Evolutionary conservation across 2,113 vertebrate species (phyloP).

Genomic region (Sardina pilchardus): DNA sequence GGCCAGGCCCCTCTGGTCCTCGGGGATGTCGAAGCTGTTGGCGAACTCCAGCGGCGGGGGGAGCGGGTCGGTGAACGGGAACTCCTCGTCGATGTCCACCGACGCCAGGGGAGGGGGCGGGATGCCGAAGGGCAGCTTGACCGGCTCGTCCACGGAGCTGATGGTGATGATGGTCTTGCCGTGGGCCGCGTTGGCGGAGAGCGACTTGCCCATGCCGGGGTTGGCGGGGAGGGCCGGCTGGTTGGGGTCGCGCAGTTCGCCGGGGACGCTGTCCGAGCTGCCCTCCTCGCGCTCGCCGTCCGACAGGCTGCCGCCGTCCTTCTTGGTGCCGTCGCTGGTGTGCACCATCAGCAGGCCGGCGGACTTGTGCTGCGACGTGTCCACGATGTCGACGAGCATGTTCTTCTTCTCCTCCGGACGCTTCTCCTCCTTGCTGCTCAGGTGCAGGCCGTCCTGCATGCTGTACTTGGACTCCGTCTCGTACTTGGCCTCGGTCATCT

Average conservation of each 20-base stretch:
- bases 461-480: constrained; percentile 81
- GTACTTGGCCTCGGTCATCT: constrained; percentile 72
- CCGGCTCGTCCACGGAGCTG: constrained; percentile 81
- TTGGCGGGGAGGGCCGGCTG: constrained; percentile 63
- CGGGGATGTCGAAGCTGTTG: constrained; percentile 89
- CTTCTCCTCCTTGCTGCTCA: constrained; percentile 70
- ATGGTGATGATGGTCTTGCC: constrained; percentile 79
- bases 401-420: constrained; percentile 77
- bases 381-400: constrained; percentile 78
- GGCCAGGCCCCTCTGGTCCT: constrained; percentile 71
- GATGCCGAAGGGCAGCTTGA: constrained; percentile 84
- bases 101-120: constrained; percentile 86
- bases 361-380: constrained; percentile 83
- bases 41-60: constrained; percentile 88
- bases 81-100: constrained; percentile 86
- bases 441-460: constrained; percentile 45
- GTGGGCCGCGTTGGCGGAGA: constrained; percentile 62
- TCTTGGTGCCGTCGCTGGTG: constrained; percentile 69
- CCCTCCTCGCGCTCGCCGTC: constrained; percentile 68
- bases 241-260: constrained; percentile 65
- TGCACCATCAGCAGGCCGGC: constrained; percentile 88
- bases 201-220: constrained; percentile 59
- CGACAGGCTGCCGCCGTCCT: constrained; percentile 62
- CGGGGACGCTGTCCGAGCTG: constrained; percentile 58
- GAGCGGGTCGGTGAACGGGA: constrained; percentile 85